phyloP scores from a whole-genome alignment of 2,888 invertebrate genomes.

The Xylophagus ater region DNA sequence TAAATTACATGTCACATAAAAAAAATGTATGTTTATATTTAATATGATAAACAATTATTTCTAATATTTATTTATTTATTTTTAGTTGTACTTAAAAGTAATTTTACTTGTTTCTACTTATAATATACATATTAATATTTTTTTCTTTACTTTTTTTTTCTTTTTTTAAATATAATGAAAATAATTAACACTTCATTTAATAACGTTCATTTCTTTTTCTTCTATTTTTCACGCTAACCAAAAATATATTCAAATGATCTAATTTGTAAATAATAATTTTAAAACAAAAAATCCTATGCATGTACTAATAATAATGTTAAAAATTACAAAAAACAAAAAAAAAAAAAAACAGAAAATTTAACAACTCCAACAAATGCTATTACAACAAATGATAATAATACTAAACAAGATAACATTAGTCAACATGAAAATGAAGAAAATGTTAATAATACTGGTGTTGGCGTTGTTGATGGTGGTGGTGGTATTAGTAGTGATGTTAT shows the following conservation, averaged over 20 bases:
- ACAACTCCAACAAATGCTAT: not conserved
- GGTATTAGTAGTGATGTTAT: conserved; percentile 11
- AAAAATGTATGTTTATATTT: too few species aligned
- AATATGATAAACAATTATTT: too few species aligned
- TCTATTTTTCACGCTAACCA: conserved; percentile 12
- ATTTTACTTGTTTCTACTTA: conserved; percentile 4
- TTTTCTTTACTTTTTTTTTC: too few species aligned
- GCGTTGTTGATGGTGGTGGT: conserved; percentile 5
- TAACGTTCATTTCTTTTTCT: too few species aligned
- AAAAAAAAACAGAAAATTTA: conserved; percentile 4
- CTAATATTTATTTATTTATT: too few species aligned
- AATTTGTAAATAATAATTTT: conserved; percentile 4
- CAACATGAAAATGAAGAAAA: too few species aligned
- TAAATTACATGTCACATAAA: too few species aligned
- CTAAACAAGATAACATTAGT: conserved; percentile 3
- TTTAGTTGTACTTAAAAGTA: not conserved
- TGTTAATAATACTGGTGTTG: conserved; percentile 8
- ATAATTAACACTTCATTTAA: too few species aligned
- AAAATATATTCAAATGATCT: too few species aligned
- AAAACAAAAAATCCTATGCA: too few species aligned
- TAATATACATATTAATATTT: too few species aligned
- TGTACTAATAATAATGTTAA: not conserved
- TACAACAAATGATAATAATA: not conserved
- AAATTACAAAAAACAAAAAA: not conserved
- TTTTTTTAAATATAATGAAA: too few species aligned